Conservation (phyloP, 2,113 vertebrate genomes). For the Centrocercus urophasianus region DNA sequence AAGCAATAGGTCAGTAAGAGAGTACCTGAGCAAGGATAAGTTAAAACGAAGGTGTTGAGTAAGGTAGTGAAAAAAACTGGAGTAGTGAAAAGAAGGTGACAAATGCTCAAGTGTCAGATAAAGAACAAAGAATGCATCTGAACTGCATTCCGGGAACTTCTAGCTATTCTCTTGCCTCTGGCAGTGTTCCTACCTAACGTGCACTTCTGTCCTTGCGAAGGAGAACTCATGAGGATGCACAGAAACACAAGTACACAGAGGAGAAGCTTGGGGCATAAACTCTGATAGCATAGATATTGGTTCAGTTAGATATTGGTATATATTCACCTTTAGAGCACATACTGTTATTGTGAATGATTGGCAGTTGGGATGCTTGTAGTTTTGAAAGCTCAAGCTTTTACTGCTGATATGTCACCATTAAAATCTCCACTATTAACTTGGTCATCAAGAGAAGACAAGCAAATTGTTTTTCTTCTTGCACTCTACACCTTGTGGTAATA, state of each 20-base stretch:
- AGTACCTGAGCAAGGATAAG: neutral
- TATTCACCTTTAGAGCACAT: neutral
- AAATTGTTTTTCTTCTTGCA: neutral
- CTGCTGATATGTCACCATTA: neutral
- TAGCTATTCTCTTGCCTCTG: neutral
- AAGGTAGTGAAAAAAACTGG: fast-evolving
- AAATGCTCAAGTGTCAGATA: neutral
- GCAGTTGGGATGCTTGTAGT: neutral
- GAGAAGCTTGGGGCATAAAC: neutral
- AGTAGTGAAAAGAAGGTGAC: neutral
- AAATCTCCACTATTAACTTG: neutral
- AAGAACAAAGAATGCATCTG: neutral
- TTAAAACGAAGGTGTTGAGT: neutral
- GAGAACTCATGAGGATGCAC: neutral
- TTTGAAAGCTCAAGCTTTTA: neutral
- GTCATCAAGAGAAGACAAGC: fast-evolving
- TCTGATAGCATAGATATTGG: fast-evolving
- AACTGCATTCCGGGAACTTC: neutral
- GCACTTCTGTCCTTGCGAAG: neutral
- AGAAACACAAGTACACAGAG: fast-evolving
- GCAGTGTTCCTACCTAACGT: neutral
- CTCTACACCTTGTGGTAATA: neutral
- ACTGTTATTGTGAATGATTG: neutral
- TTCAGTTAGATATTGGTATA: neutral
- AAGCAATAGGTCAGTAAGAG: neutral